Evolutionary conservation across 2,797 vertebrate species (phyloP), one percentile per base, ranked within the genome.

Genomic region (Rhabdophis nuchalis): DNA sequence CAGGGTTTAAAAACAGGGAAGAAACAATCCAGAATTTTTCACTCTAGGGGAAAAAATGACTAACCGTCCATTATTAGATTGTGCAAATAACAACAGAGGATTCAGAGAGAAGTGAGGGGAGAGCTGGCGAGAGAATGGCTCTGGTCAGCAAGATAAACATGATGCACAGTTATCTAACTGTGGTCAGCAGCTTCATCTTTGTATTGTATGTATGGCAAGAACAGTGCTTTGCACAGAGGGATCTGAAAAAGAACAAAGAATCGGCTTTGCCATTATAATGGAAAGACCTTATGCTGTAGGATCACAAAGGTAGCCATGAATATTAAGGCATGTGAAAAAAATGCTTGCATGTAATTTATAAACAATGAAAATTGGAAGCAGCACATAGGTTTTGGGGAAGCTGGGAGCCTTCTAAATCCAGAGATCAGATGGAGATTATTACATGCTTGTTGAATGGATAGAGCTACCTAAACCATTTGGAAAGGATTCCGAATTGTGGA

Each of bases 81-180:
- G 46, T 50, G 23, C 56, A 87, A 82, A 54, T 60, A 82, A 87
- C 46, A 88, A 90, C 46, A 93, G 88, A 88, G 56, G 46, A 4
- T 82, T 90, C 46, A 82, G 64, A 60, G 53, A 82, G 23, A 25
- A 53, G n/a, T 23, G 46, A 54, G n/a, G 32, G 86, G 72, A 77
- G 41, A 57, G 85, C 57, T 50, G 87, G 87, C 85, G n/a, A 93
- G 89, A 57, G 86, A 88, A 93, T 87, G 25, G 46, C 86, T 82
- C 86, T 93, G 89, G 89, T 93, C 92, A 93, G 92, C 92, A 87
- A 93, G 92, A 93, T 93, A 93, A 93, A 56, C 60, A 90, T 46
- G 87, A 53, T 90, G 64, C 32, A 7, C 88, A 85, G 58, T 54
- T 89, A 88, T 92, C 57, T 87, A 92, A 85, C 87, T 82, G 57